Base-by-base conservation (phyloP, 2,888 invertebrate genomes). In the Lasioglossum calceatum region DNA sequence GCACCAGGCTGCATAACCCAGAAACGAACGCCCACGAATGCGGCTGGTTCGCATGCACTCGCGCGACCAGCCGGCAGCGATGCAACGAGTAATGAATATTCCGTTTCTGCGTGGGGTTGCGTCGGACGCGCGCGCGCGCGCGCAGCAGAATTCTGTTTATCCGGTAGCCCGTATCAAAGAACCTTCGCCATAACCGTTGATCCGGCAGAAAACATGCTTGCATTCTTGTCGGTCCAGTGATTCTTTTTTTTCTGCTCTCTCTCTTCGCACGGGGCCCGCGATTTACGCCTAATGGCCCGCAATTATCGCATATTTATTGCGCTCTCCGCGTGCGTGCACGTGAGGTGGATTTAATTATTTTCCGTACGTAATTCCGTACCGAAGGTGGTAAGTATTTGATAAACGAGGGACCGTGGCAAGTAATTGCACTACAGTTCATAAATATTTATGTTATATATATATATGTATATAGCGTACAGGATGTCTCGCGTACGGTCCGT, bases 81-180 rank as follows among this genome's bases (percentile, higher is more conserved):
- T 85, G 81, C 82, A 79, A 81, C 86, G 61, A n/a, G 77, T 79
- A 85, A 87, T 87, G 86, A 87, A 87, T 87, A 87, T 87, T 87
- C 82, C 86, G 79, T 75, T 79, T 54, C 77, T 77, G 64, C 58
- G 83, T 77, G 50, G 79, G 79, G 71, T 81, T 81, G 16, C 81
- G 39, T 54, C 58, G 72, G 76, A 54, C 64, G 3, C 14, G 61
- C 47, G 71, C 75, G 71, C 75, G 42, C 64, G 8, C 14, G 42
- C 23, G 4, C n/a, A 2, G 36, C 71, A 72, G 72, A 58, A 71
- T 67, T 32, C 44, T 47, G 73, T 82, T 82, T 67, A 77, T 39
- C 77, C 77, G 64, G 73, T 64, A 77, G 76, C n/a, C 44, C 77
- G 76, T 81, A 44, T 47, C 76, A 39, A 70, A 67, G 70, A 50